Percentiles rank a stretch among this genome's conserved stretches.
Evolutionary conservation across 2,797 vertebrate genomes (phyloP).

Genomic region (Uromys caudimaculatus): DNA sequence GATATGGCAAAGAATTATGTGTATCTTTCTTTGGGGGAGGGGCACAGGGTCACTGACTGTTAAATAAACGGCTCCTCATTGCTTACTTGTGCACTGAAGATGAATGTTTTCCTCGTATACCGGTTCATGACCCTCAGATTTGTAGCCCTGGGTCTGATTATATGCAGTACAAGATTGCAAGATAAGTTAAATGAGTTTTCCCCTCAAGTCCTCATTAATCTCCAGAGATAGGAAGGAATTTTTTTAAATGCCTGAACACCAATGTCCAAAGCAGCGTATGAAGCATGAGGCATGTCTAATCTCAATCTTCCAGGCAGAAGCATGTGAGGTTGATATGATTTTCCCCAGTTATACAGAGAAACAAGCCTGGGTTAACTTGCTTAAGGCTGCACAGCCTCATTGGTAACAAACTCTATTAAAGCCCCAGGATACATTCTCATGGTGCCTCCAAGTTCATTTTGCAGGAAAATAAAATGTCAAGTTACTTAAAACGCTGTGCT

Average conservation of each 20-base stretch:
- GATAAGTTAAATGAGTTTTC: conserved; percentile 42
- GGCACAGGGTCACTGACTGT: neutral
- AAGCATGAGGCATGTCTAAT: neutral
- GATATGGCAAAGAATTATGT: conserved; percentile 13
- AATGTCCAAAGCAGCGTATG: neutral
- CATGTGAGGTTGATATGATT: neutral
- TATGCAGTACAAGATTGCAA: conserved; percentile 26
- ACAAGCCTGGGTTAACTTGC: conserved; percentile 6
- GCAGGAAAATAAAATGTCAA: conserved; percentile 34
- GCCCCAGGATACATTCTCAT: neutral
- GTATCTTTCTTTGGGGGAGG: neutral
- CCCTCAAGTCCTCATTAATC: conserved; percentile 18
- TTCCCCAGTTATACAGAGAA: neutral
- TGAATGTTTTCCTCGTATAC: conserved; percentile 44
- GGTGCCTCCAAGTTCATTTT: neutral
- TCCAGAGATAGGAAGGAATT: neutral
- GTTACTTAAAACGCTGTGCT: neutral
- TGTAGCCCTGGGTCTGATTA: conserved; percentile 22
- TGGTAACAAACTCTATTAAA: neutral
- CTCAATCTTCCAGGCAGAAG: neutral
- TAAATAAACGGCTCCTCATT: conserved; percentile 8
- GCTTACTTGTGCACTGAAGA: conserved; percentile 49
- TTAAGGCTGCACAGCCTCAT: neutral
- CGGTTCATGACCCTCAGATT: neutral
- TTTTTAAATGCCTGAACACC: neutral